Evolutionary conservation across 2,888 invertebrate species (phyloP).

Genomic region (Drosophila anceps): DNA sequence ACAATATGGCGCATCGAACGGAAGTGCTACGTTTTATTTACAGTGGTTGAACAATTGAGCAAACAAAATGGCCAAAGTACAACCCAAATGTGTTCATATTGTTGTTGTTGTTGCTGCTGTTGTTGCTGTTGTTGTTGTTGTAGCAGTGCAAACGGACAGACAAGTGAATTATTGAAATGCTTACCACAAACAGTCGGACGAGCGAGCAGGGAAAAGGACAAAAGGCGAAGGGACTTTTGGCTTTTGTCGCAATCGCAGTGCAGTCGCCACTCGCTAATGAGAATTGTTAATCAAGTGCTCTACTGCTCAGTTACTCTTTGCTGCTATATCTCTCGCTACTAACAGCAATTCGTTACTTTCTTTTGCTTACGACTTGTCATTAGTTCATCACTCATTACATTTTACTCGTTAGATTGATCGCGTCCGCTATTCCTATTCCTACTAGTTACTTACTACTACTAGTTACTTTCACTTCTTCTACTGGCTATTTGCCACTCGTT

Average conservation of each 20-base stretch:
- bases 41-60: slow-evolving; percentile 66
- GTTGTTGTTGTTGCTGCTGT: not conserved
- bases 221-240: not conserved
- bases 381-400: too few relatives aligned
- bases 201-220: not conserved
- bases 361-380: not conserved
- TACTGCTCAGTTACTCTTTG: not conserved
- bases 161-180: slow-evolving; percentile 56
- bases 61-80: slow-evolving; percentile 57
- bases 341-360: not conserved
- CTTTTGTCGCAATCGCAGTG: slow-evolving; percentile 2
- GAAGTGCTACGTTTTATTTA: slow-evolving; percentile 69
- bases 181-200: slow-evolving; percentile 16
- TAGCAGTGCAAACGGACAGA: slow-evolving; percentile 39
- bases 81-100: slow-evolving; percentile 26
- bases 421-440: too few relatives aligned
- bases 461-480: too few relatives aligned
- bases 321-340: too few relatives aligned
- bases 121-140: slow-evolving; percentile 11
- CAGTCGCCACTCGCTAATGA: slow-evolving; percentile 3
- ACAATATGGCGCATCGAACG: slow-evolving; percentile 67
- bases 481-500: too few relatives aligned
- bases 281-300: not conserved
- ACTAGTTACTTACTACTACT: not conserved
- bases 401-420: too few relatives aligned